These are phyloP conservation scores for Tineola bisselliella DNA, from an alignment of 2,888 invertebrate genomes.

Conservation along the genomic window DNA sequence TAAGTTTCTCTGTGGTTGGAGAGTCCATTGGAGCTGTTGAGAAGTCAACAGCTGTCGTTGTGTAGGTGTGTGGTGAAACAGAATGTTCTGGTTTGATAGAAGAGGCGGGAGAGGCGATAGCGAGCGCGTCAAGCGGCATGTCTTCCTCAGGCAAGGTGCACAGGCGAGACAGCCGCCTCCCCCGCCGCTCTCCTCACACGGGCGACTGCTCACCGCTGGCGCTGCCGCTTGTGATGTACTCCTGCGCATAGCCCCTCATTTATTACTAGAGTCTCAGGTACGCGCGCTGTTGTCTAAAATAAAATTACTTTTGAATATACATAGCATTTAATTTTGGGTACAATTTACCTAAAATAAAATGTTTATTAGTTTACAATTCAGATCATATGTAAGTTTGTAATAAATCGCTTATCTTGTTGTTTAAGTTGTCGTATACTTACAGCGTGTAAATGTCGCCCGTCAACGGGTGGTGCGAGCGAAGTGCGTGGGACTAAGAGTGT, in stretches of 20 bases:
- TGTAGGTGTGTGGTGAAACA: not conserved
- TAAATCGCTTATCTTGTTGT: not conserved
- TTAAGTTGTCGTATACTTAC: constrained; percentile 31
- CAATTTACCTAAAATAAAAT: not conserved
- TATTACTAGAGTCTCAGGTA: not conserved
- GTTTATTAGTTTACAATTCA: not conserved
- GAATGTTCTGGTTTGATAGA: constrained; percentile 15
- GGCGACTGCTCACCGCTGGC: constrained; percentile 61
- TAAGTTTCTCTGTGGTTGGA: not conserved
- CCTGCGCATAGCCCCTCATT: constrained; percentile 29
- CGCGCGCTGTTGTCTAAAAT: not conserved
- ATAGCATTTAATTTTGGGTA: not conserved
- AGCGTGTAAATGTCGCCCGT: constrained; percentile 48
- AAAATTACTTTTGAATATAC: not conserved
- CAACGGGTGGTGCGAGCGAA: constrained; percentile 50
- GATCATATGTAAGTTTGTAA: not conserved
- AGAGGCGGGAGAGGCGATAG: constrained; percentile 43
- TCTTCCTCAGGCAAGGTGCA: constrained; percentile 58
- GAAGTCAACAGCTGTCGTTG: not conserved
- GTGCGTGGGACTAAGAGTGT: constrained; percentile 70
- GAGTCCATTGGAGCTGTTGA: not conserved
- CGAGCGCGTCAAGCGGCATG: constrained; percentile 28
- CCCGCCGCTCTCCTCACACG: constrained; percentile 63
- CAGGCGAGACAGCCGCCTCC: constrained; percentile 53
- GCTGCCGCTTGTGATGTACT: constrained; percentile 58